A percentile compares a stretch with the other conserved stretches of the same genome.
These are phyloP conservation scores for Drosophila triauraria DNA, from an alignment of 1,140 invertebrate species.

Conservation along the genomic window DNA sequence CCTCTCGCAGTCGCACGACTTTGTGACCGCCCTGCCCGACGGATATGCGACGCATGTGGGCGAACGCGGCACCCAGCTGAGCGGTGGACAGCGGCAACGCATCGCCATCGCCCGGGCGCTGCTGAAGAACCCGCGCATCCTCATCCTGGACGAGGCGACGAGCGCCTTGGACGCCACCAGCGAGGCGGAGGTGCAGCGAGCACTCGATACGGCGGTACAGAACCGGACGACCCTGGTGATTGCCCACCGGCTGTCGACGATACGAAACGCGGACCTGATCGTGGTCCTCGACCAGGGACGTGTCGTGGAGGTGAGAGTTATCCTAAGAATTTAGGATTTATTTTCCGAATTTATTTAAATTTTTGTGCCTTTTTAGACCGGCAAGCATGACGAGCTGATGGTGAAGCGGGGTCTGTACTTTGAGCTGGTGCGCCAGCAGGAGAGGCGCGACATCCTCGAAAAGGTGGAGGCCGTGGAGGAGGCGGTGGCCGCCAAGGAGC, in stretches of 20 bases:
- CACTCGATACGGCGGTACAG: conserved; percentile 91
- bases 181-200: conserved; percentile 94
- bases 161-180: conserved; percentile 96
- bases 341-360: conserved; percentile 7
- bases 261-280: conserved; percentile 94
- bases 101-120: conserved; percentile 96
- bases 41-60: conserved; percentile 96
- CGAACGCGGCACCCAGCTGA: conserved; percentile 94
- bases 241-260: conserved; percentile 94
- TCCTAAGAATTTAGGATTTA: too few relatives aligned
- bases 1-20: conserved; percentile 95
- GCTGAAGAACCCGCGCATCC: conserved; percentile 93
- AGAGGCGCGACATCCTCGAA: conserved; percentile 75
- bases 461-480: conserved; percentile 59
- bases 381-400: conserved; percentile 93
- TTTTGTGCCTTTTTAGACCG: conserved; percentile 86
- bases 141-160: conserved; percentile 96
- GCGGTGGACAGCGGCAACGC: conserved; percentile 96
- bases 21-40: conserved; percentile 93
- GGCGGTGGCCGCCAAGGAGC: conserved; percentile 35
- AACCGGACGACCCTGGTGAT: conserved; percentile 95
- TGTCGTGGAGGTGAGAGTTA: conserved; percentile 90
- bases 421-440: conserved; percentile 85
- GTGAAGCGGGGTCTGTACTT: conserved; percentile 91
- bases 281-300: conserved; percentile 93